Conservation (phyloP, 2,888 invertebrate genomes). For the Calameuta pallipes region DNA sequence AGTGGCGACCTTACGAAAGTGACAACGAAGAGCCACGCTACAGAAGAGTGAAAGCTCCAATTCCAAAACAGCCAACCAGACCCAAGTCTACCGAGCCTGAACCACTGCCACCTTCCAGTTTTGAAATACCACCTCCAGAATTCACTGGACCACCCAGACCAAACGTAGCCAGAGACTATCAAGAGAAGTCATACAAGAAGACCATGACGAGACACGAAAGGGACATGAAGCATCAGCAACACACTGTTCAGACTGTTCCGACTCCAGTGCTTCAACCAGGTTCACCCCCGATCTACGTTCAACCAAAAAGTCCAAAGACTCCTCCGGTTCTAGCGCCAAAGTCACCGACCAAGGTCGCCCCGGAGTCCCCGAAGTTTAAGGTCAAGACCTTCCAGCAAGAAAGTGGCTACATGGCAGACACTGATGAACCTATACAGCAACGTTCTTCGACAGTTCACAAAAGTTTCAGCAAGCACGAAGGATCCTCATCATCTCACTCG, state of each 20-base stretch:
- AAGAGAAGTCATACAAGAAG: slow-evolving; percentile 46
- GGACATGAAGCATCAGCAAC: slow-evolving; percentile 44
- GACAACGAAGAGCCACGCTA: slow-evolving; percentile 74
- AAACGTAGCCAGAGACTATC: slow-evolving; percentile 39
- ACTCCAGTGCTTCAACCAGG: slow-evolving; percentile 53
- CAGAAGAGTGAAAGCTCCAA: slow-evolving; percentile 70
- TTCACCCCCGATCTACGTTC: slow-evolving; percentile 61
- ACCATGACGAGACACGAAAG: slow-evolving; percentile 50
- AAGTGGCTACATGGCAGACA: slow-evolving; percentile 79
- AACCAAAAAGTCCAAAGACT: slow-evolving; percentile 50
- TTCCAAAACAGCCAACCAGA: slow-evolving; percentile 57
- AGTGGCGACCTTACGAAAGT: slow-evolving; percentile 74
- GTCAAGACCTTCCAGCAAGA: slow-evolving; percentile 67
- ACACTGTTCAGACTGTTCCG: slow-evolving; percentile 26
- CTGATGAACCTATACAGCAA: slow-evolving; percentile 72
- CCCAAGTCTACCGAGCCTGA: slow-evolving; percentile 71
- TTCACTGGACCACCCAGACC: slow-evolving; percentile 52
- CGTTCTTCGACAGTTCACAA: slow-evolving; percentile 36
- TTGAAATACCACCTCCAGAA: slow-evolving; percentile 68
- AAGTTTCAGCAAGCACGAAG: slow-evolving; percentile 53
- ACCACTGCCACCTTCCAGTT: slow-evolving; percentile 69
- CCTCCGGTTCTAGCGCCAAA: slow-evolving; percentile 52
- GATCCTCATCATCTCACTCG: slow-evolving; percentile 38
- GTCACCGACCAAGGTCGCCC: slow-evolving; percentile 54
- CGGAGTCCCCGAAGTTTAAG: slow-evolving; percentile 70